A percentile compares a stretch with the other conserved stretches of the same genome.
phyloP scores from a whole-genome alignment of 2,113 vertebrate species.

The Tamias sibiricus region DNA sequence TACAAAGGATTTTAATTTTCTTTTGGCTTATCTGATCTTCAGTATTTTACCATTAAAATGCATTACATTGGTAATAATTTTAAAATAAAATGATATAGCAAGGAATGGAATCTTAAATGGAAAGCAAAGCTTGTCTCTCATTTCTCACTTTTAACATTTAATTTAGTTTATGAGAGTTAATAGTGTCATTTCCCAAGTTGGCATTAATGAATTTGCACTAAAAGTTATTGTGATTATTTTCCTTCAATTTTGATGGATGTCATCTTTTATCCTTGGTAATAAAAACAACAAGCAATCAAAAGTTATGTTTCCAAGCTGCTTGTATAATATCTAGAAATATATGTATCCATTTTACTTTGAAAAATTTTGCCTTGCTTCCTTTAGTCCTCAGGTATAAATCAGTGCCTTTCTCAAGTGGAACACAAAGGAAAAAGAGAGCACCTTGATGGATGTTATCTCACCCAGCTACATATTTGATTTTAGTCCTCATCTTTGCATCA shows the following conservation, averaged over 20 bases:
- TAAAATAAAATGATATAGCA: slow-evolving; percentile 14
- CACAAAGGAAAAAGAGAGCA: slow-evolving; percentile 34
- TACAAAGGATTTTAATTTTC: slow-evolving; percentile 25
- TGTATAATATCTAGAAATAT: slow-evolving; percentile 52
- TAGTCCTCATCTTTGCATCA: slow-evolving; percentile 36
- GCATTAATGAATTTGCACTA: slow-evolving; percentile 58
- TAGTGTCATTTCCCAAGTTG: slow-evolving; percentile 16
- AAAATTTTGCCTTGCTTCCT: slow-evolving; percentile 32
- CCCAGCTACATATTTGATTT: slow-evolving; percentile 32
- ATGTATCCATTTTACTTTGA: slow-evolving; percentile 37
- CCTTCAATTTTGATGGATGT: slow-evolving; percentile 49
- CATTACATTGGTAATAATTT: not conserved
- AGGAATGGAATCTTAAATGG: not conserved
- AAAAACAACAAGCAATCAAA: slow-evolving; percentile 63
- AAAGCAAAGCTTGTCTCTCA: not conserved
- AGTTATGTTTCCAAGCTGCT: slow-evolving; percentile 57
- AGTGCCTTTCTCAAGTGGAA: slow-evolving; percentile 12
- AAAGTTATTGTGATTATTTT: slow-evolving; percentile 65
- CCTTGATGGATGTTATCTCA: not conserved
- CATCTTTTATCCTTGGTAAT: slow-evolving; percentile 46
- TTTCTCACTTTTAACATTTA: slow-evolving; percentile 21
- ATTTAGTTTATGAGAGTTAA: slow-evolving; percentile 20
- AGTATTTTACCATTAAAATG: slow-evolving; percentile 9
- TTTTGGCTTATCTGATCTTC: not conserved
- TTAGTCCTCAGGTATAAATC: slow-evolving; percentile 55